Percentiles rank a stretch among this genome's conserved stretches.
Conservation (phyloP, 2,113 vertebrate genomes). For the Azemiops feae region DNA sequence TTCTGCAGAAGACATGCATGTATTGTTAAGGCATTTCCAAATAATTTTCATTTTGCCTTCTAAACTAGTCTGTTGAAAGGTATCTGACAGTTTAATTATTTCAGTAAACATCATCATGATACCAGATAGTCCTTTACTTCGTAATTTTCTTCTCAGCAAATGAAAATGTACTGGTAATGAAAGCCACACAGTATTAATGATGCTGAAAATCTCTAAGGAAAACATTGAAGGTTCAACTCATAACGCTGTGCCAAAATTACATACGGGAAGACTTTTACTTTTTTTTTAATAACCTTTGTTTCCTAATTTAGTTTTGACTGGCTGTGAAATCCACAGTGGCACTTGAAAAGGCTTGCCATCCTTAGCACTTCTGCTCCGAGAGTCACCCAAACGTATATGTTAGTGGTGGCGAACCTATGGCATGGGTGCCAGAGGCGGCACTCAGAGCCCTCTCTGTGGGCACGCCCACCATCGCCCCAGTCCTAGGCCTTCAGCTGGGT, state of each 20-base stretch:
- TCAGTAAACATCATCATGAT: constrained; percentile 65
- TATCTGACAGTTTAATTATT: constrained; percentile 68
- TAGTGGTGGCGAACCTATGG: no score
- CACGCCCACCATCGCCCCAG: no score
- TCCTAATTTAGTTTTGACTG: constrained; percentile 87
- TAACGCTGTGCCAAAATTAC: constrained; percentile 71
- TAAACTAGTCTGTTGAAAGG: constrained; percentile 53
- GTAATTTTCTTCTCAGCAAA: constrained; percentile 54
- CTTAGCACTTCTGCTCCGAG: constrained; percentile 78
- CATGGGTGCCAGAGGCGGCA: no score
- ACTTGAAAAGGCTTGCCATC: constrained; percentile 70
- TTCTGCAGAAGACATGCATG: constrained; percentile 15
- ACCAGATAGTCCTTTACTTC: constrained; percentile 55
- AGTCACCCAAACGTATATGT: constrained; percentile 62
- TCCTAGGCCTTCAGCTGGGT: no score
- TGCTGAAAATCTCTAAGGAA: constrained; percentile 66
- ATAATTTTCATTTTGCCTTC: constrained; percentile 55
- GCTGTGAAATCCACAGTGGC: constrained; percentile 75
- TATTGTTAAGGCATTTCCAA: constrained; percentile 53
- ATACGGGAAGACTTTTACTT: constrained; percentile 58
- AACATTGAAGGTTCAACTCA: constrained; percentile 69
- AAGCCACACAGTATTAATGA: constrained; percentile 70
- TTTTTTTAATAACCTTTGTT: constrained; percentile 80
- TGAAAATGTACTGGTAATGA: constrained; percentile 69
- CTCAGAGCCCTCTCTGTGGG: no score